Percentiles rank a stretch among this genome's conserved stretches.
phyloP scores from a whole-genome alignment of 2,888 invertebrate genomes.

The Endomychus coccineus region DNA sequence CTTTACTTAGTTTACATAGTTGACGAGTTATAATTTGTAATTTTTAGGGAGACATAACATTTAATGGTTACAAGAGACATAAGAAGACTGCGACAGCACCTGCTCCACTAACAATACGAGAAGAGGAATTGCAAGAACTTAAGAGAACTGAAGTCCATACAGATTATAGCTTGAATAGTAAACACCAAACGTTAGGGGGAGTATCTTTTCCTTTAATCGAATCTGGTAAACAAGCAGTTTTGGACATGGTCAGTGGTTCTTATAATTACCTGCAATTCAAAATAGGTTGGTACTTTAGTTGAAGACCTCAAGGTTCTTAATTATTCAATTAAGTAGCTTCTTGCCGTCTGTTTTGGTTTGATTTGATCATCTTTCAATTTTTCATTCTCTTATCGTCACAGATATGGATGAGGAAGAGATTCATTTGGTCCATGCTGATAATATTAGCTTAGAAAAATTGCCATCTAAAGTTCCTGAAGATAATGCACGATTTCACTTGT shows the following conservation, averaged over 20 bases:
- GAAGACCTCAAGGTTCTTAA: too few species aligned
- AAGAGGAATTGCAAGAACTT: slow-evolving; percentile 76
- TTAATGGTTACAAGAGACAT: slow-evolving; percentile 76
- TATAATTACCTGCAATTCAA: slow-evolving; percentile 86
- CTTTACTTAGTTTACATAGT: background rate
- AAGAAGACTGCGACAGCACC: slow-evolving; percentile 72
- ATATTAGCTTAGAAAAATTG: slow-evolving; percentile 61
- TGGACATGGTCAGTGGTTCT: slow-evolving; percentile 62
- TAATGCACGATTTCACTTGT: slow-evolving; percentile 85
- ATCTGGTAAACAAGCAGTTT: slow-evolving; percentile 67
- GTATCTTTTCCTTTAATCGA: slow-evolving; percentile 84
- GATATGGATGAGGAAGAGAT: slow-evolving; percentile 84
- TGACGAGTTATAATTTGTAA: background rate
- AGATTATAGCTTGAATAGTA: slow-evolving; percentile 71
- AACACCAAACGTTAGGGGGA: slow-evolving; percentile 85
- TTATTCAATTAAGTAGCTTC: too few species aligned
- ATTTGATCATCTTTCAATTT: background rate
- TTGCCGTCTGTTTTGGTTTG: slow-evolving; percentile 3
- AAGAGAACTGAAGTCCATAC: slow-evolving; percentile 62
- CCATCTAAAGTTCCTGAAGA: slow-evolving; percentile 76
- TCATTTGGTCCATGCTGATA: slow-evolving; percentile 67
- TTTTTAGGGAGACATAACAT: slow-evolving; percentile 65
- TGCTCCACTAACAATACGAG: slow-evolving; percentile 81
- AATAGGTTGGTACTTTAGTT: slow-evolving; percentile 52
- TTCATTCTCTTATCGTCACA: slow-evolving; percentile 32